phyloP scores from a whole-genome alignment of 2,888 invertebrate species.

The Melinaea marsaeus region DNA sequence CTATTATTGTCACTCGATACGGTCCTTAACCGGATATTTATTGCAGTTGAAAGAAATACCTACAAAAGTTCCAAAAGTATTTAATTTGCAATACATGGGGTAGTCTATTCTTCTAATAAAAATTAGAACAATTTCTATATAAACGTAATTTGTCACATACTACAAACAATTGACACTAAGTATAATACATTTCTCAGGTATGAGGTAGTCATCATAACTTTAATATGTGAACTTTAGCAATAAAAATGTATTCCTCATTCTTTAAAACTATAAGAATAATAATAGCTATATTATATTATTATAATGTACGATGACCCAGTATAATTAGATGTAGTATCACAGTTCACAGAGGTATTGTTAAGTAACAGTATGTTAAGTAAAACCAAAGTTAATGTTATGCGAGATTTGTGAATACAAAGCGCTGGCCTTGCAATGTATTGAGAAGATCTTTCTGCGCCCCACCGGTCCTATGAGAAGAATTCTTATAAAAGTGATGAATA shows the following conservation, averaged over 20 bases:
- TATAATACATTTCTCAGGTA: constrained; percentile 17
- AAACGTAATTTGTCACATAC: constrained; percentile 7
- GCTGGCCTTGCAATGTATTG: constrained; percentile 60
- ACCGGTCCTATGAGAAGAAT: constrained; percentile 57
- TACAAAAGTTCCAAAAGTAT: constrained; percentile 2
- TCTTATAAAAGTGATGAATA: constrained; percentile 72
- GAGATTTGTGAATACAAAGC: constrained; percentile 71
- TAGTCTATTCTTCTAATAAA: not conserved
- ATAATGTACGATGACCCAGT: constrained; percentile 54
- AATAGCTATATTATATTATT: constrained; percentile 42
- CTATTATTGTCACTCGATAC: too few relatives aligned
- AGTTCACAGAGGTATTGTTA: constrained; percentile 66
- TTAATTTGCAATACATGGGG: constrained; percentile 5
- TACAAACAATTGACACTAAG: constrained; percentile 10
- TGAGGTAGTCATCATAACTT: constrained; percentile 22
- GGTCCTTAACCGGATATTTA: too few relatives aligned
- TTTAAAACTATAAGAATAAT: constrained; percentile 35
- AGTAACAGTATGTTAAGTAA: constrained; percentile 63
- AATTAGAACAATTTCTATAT: constrained; percentile 11
- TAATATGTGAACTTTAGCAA: constrained; percentile 20
- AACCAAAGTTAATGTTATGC: constrained; percentile 47
- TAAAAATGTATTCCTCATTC: constrained; percentile 30
- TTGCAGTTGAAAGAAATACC: too few relatives aligned
- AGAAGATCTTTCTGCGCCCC: constrained; percentile 59
- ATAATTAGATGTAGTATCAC: constrained; percentile 49